Conservation (phyloP, 1,140 invertebrate species). For the Andrena cerasifolii region DNA sequence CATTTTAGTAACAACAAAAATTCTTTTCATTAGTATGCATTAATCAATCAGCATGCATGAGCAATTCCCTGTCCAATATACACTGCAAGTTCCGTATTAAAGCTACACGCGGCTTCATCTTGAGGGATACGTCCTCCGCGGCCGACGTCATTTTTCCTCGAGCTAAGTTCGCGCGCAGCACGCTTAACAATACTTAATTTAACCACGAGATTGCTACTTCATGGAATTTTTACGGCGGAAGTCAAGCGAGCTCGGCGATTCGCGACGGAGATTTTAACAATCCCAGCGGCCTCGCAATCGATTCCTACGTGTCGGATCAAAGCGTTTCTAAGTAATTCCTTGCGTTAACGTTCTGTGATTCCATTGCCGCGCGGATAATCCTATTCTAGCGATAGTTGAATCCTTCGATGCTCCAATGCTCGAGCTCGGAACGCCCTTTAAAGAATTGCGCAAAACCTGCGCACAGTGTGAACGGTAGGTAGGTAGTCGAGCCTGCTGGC, state of each 20-base stretch:
- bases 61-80: constrained; percentile 44
- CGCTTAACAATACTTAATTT: constrained; percentile 44
- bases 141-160: constrained; percentile 4
- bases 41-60: constrained; percentile 57
- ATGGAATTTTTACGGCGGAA: not conserved
- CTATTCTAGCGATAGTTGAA: no score
- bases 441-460: no score
- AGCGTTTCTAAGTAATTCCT: no score
- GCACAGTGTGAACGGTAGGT: no score
- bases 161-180: constrained; percentile 3
- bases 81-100: constrained; percentile 31
- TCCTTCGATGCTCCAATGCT: no score
- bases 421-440: no score
- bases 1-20: constrained; percentile 62
- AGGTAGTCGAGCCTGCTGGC: no score
- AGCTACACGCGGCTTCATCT: not conserved
- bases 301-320: no score
- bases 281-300: not conserved
- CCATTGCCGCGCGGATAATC: no score
- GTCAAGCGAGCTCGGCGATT: not conserved
- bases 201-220: constrained; percentile 35
- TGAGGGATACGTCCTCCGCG: not conserved
- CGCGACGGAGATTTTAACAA: not conserved
- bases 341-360: no score
- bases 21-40: constrained; percentile 60